A percentile compares a stretch with the other conserved stretches of the same genome.
Conservation (phyloP, 2,797 vertebrate species). For the Pteronotus mesoamericanus region DNA sequence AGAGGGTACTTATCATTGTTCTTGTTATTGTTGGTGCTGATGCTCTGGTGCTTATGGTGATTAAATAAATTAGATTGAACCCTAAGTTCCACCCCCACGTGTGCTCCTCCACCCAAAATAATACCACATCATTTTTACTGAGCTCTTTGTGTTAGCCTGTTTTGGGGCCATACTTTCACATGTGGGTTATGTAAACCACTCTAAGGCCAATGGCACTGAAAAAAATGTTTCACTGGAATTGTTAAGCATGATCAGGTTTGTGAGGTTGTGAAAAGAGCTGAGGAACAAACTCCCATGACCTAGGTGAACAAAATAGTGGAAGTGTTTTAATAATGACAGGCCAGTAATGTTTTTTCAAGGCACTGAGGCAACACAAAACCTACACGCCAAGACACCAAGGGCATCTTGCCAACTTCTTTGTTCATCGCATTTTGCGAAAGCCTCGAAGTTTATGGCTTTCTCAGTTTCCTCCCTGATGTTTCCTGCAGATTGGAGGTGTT, state of each 20-base stretch:
- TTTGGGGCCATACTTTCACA: not conserved
- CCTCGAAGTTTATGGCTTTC: not conserved
- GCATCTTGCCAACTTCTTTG: constrained; percentile 24
- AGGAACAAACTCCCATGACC: not conserved
- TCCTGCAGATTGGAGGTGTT: constrained; percentile 69
- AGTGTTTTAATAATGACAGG: not conserved
- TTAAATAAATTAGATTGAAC: constrained; percentile 9
- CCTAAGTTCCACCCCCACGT: not conserved
- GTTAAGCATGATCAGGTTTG: not conserved
- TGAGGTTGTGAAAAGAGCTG: not conserved
- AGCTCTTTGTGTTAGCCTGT: not conserved
- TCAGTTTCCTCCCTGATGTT: constrained; percentile 65
- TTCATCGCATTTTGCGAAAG: not conserved
- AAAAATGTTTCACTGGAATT: not conserved
- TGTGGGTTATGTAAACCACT: not conserved
- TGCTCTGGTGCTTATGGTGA: constrained; percentile 12
- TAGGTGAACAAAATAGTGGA: not conserved
- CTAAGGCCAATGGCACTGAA: not conserved
- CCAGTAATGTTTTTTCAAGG: not conserved
- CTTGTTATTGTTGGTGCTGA: not conserved
- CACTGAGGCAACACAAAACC: not conserved
- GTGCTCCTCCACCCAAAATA: not conserved
- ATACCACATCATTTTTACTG: not conserved
- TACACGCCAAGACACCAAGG: not conserved
- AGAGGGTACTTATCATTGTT: not conserved